These are phyloP conservation scores for Petrocephalus zakoni DNA, from an alignment of 2,113 vertebrate genomes.

Conservation along the genomic window DNA sequence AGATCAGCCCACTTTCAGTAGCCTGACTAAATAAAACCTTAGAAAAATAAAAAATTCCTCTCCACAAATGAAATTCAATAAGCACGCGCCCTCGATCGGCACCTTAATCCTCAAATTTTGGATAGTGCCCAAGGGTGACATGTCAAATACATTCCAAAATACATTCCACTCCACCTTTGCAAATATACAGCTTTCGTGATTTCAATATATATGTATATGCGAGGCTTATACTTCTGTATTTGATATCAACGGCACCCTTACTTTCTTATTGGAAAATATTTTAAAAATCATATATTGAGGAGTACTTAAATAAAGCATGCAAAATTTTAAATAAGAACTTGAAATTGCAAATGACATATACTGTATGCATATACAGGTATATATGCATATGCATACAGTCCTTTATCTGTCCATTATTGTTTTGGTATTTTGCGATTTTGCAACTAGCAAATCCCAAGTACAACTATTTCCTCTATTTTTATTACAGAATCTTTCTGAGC, in stretches of 20 bases:
- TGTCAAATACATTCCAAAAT: slow-evolving; percentile 11
- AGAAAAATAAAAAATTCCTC: slow-evolving; percentile 16
- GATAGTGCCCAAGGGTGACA: background rate
- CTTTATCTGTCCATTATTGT: background rate
- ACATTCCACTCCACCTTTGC: background rate
- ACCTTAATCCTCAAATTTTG: slow-evolving; percentile 16
- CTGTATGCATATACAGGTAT: background rate
- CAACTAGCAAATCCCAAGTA: background rate
- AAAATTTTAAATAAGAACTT: background rate
- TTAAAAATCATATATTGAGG: background rate
- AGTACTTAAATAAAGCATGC: background rate
- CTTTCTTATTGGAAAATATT: background rate
- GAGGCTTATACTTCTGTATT: background rate
- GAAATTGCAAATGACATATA: background rate
- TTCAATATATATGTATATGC: background rate
- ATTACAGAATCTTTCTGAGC: background rate
- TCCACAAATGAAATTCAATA: background rate
- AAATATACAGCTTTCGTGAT: background rate
- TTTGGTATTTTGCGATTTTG: background rate
- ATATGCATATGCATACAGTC: background rate
- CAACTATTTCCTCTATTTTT: background rate
- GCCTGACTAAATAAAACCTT: slow-evolving; percentile 11
- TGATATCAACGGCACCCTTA: background rate
- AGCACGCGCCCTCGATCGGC: background rate
- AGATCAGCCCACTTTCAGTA: slow-evolving; percentile 7